A percentile compares a stretch with the other conserved stretches of the same genome.
phyloP scores from a whole-genome alignment of 2,888 invertebrate genomes.

The Lamproptera curius region DNA sequence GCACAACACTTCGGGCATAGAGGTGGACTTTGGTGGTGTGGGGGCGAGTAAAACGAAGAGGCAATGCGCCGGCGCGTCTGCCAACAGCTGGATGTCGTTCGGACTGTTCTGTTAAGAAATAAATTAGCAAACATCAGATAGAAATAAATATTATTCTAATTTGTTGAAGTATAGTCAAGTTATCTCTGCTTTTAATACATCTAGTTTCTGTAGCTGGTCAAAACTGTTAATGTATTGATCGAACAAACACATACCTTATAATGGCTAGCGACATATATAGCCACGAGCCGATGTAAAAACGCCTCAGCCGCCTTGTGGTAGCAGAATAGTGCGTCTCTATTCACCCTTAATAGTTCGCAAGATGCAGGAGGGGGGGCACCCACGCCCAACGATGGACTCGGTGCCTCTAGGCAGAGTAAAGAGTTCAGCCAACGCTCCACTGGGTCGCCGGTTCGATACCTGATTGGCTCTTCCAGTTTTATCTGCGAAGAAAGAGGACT shows the following conservation, averaged over 20 bases:
- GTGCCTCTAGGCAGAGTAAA: conserved; percentile 94
- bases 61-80: conserved; percentile 99
- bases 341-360: conserved; percentile 92
- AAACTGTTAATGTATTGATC: background rate
- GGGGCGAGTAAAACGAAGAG: conserved; percentile 94
- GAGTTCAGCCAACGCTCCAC: conserved; percentile 95
- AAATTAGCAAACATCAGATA: background rate
- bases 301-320: conserved; percentile 95
- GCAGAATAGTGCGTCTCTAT: conserved; percentile 95
- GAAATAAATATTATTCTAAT: too few relatives aligned
- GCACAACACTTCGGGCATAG: conserved; percentile 94
- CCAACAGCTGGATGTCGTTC: conserved; percentile 98
- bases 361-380: conserved; percentile 93
- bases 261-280: conserved; percentile 97
- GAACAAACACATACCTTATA: conserved; percentile 84
- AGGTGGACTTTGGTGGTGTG: conserved; percentile 82
- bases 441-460: conserved; percentile 91
- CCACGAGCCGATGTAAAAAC: conserved; percentile 94
- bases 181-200: too few relatives aligned
- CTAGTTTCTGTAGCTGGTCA: too few relatives aligned
- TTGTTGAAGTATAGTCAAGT: too few relatives aligned
- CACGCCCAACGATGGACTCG: conserved; percentile 81
- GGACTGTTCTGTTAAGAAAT: conserved; percentile 90
- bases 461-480: conserved; percentile 94
- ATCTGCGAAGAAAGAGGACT: conserved; percentile 77